phyloP scores from a whole-genome alignment of 2,888 invertebrate genomes.

The Xestobium rufovillosum region DNA sequence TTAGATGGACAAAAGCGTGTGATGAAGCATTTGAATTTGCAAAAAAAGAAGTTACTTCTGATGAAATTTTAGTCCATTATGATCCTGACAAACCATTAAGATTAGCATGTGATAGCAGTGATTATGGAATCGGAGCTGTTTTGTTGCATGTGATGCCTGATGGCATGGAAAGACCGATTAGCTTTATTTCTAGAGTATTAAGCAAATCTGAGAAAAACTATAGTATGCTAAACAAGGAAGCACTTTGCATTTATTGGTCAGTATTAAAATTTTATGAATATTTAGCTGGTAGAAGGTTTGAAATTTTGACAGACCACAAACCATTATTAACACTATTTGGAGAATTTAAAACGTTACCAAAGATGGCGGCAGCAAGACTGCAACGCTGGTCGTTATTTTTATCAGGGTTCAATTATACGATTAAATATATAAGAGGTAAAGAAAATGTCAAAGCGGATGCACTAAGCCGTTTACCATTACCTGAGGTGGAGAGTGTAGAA shows the following conservation, averaged over 20 bases:
- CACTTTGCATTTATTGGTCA: neutral
- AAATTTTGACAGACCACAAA: neutral
- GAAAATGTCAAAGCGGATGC: constrained; percentile 2
- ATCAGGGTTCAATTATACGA: neutral
- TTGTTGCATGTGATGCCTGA: constrained; percentile 17
- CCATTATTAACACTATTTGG: no score
- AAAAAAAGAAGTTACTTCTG: neutral
- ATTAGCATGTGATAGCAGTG: constrained; percentile 14
- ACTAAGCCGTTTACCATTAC: neutral
- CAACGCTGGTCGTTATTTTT: constrained; percentile 25
- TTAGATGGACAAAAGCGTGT: constrained; percentile 1
- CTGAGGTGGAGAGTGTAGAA: neutral
- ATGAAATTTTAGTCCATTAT: neutral
- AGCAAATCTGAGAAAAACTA: neutral
- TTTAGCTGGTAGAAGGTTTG: neutral
- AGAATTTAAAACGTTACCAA: constrained; percentile 27
- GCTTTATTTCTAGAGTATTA: neutral
- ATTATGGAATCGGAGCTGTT: constrained; percentile 13
- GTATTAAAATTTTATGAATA: neutral
- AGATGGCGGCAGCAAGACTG: constrained; percentile 29
- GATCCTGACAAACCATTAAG: constrained; percentile 14
- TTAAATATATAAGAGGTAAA: neutral
- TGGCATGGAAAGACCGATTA: constrained; percentile 5
- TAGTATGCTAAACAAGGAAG: neutral
- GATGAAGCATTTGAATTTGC: neutral